A percentile compares a stretch with the other conserved stretches of the same genome.
Conservation (phyloP, 2,797 vertebrate species). For the Amblyopsis hoosieri region DNA sequence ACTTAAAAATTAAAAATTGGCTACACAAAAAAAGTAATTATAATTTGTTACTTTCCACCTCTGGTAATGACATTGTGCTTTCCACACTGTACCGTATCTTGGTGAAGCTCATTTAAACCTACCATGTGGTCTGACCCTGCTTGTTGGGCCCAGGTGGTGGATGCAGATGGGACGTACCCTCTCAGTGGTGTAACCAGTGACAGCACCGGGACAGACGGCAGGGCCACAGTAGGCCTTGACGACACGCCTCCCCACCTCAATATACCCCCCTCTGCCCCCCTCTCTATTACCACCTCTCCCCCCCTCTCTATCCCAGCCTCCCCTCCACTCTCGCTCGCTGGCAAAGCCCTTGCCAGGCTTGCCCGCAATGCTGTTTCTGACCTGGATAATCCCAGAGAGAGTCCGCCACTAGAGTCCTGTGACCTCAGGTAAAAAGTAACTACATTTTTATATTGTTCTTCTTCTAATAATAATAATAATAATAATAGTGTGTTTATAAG, state of each 20-base stretch:
- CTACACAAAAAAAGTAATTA: no score
- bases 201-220: slow-evolving; percentile 66
- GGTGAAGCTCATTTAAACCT: background rate
- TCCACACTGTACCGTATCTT: background rate
- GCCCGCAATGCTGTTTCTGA: slow-evolving; percentile 58
- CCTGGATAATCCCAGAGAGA: slow-evolving; percentile 60
- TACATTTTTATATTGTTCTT: no score
- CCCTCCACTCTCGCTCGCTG: slow-evolving; percentile 46
- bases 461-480: no score
- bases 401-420: slow-evolving; percentile 72
- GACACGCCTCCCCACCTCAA: slow-evolving; percentile 50
- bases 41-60: no score
- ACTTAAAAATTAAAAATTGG: no score
- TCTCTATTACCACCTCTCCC: background rate
- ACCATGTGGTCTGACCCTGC: background rate
- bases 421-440: slow-evolving; percentile 82
- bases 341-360: slow-evolving; percentile 57
- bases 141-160: slow-evolving; percentile 61
- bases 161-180: slow-evolving; percentile 58
- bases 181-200: slow-evolving; percentile 66
- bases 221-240: slow-evolving; percentile 36
- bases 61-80: no score
- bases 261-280: slow-evolving; percentile 15
- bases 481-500: no score
- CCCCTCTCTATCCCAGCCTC: background rate